Percentiles rank a stretch among this genome's conserved stretches.
Conservation (phyloP, 2,113 vertebrate genomes). For the Egretta garzetta region DNA sequence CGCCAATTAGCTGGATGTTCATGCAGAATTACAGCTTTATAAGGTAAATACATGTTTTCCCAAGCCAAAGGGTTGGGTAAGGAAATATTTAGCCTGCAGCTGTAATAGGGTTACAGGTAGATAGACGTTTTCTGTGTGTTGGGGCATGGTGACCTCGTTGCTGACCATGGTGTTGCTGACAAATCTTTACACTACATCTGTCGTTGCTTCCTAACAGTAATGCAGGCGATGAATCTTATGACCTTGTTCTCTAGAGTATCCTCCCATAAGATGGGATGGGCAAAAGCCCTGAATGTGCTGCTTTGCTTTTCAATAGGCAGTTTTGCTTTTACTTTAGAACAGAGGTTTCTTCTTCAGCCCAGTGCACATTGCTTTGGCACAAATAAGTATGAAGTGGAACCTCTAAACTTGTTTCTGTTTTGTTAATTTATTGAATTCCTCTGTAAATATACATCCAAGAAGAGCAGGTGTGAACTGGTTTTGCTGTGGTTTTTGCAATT, state of each 20-base stretch:
- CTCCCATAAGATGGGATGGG: not conserved
- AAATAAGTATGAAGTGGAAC: not conserved
- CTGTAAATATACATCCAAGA: not conserved
- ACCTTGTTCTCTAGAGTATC: not conserved
- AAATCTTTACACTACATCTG: not conserved
- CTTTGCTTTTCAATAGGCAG: not conserved
- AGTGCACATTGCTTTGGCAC: not conserved
- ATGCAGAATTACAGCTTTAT: constrained; percentile 17
- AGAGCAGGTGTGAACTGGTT: not conserved
- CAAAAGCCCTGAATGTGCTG: not conserved
- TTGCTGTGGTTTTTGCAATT: not conserved
- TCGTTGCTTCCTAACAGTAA: not conserved
- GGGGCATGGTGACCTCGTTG: not conserved
- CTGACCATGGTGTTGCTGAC: not conserved
- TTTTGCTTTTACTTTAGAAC: not conserved
- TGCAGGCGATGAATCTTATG: not conserved
- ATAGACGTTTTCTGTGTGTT: not conserved
- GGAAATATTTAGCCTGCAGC: not conserved
- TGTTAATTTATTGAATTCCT: not conserved
- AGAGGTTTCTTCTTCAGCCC: not conserved
- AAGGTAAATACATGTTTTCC: constrained; percentile 31
- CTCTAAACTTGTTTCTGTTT: not conserved
- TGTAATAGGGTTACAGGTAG: not conserved
- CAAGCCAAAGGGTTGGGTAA: not conserved
- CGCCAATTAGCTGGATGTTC: constrained; percentile 40